Conservation (phyloP, 2,888 invertebrate species). For the Strigamia maritima region DNA sequence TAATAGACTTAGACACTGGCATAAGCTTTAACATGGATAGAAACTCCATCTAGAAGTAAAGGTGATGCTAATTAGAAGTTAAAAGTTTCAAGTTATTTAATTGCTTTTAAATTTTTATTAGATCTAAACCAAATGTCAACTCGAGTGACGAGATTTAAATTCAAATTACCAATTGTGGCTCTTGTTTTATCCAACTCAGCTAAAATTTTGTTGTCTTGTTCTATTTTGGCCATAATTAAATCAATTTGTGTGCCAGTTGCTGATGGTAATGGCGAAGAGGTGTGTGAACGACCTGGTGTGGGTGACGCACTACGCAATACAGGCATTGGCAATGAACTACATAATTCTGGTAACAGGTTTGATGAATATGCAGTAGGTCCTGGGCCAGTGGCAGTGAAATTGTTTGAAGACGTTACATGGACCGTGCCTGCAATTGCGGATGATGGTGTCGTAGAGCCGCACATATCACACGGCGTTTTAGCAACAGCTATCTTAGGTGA, state of each 20-base stretch:
- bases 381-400: not conserved
- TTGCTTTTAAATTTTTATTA: too few species aligned
- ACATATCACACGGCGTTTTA: not conserved
- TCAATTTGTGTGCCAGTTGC: conserved; percentile 63
- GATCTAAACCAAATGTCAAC: too few species aligned
- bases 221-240: conserved; percentile 91
- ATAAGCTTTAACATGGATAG: too few species aligned
- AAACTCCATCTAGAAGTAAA: too few species aligned
- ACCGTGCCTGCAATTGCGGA: not conserved
- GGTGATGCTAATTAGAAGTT: too few species aligned
- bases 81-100: too few species aligned
- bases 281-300: not conserved
- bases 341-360: not conserved
- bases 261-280: conserved; percentile 19
- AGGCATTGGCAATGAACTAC: conserved; percentile 2
- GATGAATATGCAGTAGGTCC: not conserved
- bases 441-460: not conserved
- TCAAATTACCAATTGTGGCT: conserved; percentile 42
- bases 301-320: conserved; percentile 25
- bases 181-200: conserved; percentile 70
- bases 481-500: not conserved
- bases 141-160: too few species aligned
- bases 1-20: not conserved
- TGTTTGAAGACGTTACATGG: not conserved
- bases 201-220: conserved; percentile 70